Evolutionary conservation across 2,113 vertebrate species (phyloP), one percentile per base, ranked within the genome.

Genomic region (Aphyosemion australe): DNA sequence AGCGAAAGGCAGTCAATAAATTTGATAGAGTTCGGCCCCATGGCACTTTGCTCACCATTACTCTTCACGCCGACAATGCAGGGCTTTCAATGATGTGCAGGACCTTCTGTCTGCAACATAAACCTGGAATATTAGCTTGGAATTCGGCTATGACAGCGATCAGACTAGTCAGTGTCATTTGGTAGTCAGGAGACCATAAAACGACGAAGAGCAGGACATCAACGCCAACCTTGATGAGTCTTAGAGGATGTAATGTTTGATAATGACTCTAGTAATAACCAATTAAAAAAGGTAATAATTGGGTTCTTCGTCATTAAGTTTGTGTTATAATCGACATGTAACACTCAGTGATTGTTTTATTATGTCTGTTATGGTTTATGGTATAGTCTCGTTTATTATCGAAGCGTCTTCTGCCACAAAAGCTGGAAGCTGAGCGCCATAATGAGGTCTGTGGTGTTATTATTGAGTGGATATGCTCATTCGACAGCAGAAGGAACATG

Each of bases 21-120:
- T 88, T 74, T 87, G 83, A 88, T 84, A 63, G 80, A 86, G 76
- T 82, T 76, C 72, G 74, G 65, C 71, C 82, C 65, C 46, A 32
- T 72, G 78, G 78, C 68, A 74, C 76, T 80, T 76, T 61, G 78
- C 69, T 79, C 72, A 78, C 85, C 56, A 79, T 59, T 77, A 72
- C 60, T 48, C 45, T 74, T 65, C 42, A 14, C 54, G 37, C 6
- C 39, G 71, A 74, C 50, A 62, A 54, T 46, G 26, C 11, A 3
- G 68, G 69, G 58, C 20, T 43, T 19, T 9, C 46, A 51, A 61
- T 2, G 6, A 50, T 52, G 39, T 32, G 41, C 61, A 39, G 15
- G 43, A 19, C 55, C 58, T 55, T 61, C 51, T 67, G 18, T 32
- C 26, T 43, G 50, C n/a, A 47, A 43, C 43, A 51, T 42, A 46